These are phyloP conservation scores for Condylostylus longicornis DNA, from an alignment of 1,140 invertebrate species.

Conservation along the genomic window DNA sequence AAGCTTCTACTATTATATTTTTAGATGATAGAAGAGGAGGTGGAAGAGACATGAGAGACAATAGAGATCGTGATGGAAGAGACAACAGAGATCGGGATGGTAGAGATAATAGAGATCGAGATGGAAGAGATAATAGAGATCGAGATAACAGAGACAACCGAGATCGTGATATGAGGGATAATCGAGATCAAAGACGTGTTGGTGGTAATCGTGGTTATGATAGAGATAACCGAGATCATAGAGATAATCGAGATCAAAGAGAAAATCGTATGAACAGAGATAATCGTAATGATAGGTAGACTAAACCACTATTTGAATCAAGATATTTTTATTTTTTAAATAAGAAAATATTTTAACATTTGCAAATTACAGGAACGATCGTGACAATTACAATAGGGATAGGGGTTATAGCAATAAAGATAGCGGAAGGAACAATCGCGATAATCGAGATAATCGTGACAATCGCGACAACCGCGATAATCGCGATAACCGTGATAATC, in stretches of 20 bases:
- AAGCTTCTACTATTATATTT: not conserved
- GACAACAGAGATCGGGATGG: not conserved
- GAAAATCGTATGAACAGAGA: not conserved
- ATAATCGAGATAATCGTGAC: conserved; percentile 10
- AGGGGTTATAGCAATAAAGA: not conserved
- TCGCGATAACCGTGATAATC: conserved; percentile 8
- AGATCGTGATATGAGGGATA: too few species aligned
- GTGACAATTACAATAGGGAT: not conserved
- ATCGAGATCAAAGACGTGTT: too few species aligned
- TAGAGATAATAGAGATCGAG: not conserved
- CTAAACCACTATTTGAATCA: not conserved
- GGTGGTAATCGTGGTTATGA: too few species aligned
- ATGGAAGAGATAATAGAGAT: conserved; percentile 4
- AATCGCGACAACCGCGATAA: conserved; percentile 10
- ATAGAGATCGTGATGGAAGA: not conserved
- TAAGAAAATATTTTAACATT: not conserved
- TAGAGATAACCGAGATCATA: not conserved
- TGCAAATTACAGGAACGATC: conserved; percentile 7
- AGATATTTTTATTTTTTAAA: conserved; percentile 1
- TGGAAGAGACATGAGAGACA: not conserved
- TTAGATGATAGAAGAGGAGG: not conserved
- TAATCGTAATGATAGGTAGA: not conserved
- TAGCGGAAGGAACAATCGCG: conserved; percentile 6
- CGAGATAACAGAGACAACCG: conserved; percentile 5
- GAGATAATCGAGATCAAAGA: conserved; percentile 2